A percentile compares a stretch with the other conserved stretches of the same genome.
These are phyloP conservation scores for Python bivittatus DNA, from an alignment of 2,113 vertebrate species.

Conservation along the genomic window DNA sequence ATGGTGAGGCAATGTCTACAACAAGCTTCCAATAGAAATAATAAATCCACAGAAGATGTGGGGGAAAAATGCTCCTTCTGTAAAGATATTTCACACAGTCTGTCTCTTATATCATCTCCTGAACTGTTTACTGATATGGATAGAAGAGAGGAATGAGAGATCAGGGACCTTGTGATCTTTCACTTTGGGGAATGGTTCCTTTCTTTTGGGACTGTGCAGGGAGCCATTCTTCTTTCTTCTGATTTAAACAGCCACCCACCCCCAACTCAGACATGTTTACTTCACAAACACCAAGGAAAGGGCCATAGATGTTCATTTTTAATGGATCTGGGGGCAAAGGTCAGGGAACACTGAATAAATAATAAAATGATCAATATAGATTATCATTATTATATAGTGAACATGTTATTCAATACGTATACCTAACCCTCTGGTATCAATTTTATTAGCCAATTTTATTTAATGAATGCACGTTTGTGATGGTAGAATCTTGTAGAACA, in stretches of 20 bases:
- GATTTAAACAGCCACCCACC: background rate
- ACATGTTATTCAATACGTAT: background rate
- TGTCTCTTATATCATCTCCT: background rate
- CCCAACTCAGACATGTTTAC: background rate
- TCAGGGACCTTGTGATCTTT: background rate
- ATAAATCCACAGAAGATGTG: conserved; percentile 41
- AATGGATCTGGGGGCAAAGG: background rate
- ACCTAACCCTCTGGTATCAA: background rate
- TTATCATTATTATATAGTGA: background rate
- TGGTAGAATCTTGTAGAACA: background rate
- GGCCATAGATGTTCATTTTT: background rate
- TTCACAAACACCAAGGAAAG: background rate
- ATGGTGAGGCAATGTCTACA: conserved; percentile 51
- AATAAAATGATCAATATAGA: background rate
- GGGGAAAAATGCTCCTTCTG: background rate
- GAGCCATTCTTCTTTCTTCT: background rate
- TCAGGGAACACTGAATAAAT: background rate
- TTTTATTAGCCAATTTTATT: background rate
- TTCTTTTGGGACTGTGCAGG: background rate
- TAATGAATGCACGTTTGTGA: background rate
- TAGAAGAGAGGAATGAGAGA: background rate
- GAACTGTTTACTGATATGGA: background rate
- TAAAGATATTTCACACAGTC: background rate
- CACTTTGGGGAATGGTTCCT: background rate
- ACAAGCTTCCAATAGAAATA: conserved; percentile 55